These are phyloP conservation scores for Mystacornis crossleyi DNA, from an alignment of 2,113 vertebrate genomes.

Conservation along the genomic window DNA sequence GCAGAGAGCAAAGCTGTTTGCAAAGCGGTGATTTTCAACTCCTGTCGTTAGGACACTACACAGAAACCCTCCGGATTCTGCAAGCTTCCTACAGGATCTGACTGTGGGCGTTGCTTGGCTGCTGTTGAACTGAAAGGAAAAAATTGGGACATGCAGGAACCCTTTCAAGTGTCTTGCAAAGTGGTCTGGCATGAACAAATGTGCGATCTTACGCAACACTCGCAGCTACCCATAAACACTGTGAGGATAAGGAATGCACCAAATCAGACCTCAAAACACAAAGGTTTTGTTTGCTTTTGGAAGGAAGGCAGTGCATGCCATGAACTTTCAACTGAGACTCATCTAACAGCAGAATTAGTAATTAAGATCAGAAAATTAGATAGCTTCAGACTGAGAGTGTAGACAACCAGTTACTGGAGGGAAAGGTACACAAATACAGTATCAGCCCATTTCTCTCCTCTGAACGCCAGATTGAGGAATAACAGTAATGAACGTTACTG, in stretches of 20 bases:
- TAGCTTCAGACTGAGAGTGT: background rate
- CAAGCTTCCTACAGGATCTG: background rate
- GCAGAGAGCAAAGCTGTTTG: background rate
- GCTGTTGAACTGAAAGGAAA: background rate
- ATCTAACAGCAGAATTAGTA: background rate
- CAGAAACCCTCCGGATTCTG: background rate
- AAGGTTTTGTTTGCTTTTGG: rapidly evolving
- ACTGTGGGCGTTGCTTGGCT: background rate
- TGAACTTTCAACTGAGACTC: background rate
- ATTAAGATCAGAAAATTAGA: background rate
- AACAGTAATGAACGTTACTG: background rate
- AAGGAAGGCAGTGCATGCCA: background rate
- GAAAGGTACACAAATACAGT: background rate
- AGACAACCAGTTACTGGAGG: background rate
- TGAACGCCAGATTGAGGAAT: background rate
- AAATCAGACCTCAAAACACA: background rate
- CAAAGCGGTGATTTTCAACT: background rate
- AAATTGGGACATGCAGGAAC: background rate
- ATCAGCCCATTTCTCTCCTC: background rate
- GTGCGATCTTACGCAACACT: background rate
- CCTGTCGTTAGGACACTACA: background rate
- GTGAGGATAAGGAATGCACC: background rate
- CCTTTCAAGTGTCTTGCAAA: background rate
- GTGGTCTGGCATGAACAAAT: background rate
- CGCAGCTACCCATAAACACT: background rate